Base-by-base conservation (phyloP, 2,797 vertebrate species). In the Botia almorhae region DNA sequence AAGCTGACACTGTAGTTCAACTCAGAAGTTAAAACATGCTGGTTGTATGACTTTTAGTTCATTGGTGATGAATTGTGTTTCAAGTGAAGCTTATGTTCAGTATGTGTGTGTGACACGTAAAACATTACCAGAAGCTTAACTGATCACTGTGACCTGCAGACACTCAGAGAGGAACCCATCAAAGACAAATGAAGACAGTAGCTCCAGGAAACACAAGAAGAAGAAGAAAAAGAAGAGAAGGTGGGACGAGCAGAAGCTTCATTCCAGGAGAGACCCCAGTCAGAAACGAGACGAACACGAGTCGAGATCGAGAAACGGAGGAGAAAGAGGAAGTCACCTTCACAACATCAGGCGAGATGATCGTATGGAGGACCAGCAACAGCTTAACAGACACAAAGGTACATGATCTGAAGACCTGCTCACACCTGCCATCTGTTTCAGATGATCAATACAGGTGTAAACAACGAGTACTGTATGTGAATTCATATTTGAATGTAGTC, bases 141-240 rank as follows among this genome's bases (percentile, higher is more conserved):
- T 53, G 36, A 74, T 16, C 39, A 39, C 29, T 72, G 21, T 46
- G 13, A 69, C 80, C 78, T 90, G 85, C 81, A 94, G 92, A 82
- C 94, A 90, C 87, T 93, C 91, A 1, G 95, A 95, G 4, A 87
- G 81, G 0, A 95, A 95, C 55, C 91, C 87, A 5, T 91, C 92
- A 0, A 92, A 89, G 70, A 85, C 87, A 69, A 89, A 81, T 82
- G 85, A 89, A 0, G 94, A 96, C 13, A 67, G 86, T 19, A 92
- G 93, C 86, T 91, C 92, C 80, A 88, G 86, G 71, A 96, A 92
- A 87, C 92, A 89, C 83, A 96, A 93, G 89, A 97, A 95, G 73
- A 95, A 96, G 85, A 94, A 94, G 85, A 95, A 94, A 86, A 95
- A 83, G 55, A 85, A 92, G 89, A 94, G 91, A 86, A 91, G 89